Evolutionary conservation across 2,113 vertebrate species (phyloP).

Genomic region (Pungitius pungitius): DNA sequence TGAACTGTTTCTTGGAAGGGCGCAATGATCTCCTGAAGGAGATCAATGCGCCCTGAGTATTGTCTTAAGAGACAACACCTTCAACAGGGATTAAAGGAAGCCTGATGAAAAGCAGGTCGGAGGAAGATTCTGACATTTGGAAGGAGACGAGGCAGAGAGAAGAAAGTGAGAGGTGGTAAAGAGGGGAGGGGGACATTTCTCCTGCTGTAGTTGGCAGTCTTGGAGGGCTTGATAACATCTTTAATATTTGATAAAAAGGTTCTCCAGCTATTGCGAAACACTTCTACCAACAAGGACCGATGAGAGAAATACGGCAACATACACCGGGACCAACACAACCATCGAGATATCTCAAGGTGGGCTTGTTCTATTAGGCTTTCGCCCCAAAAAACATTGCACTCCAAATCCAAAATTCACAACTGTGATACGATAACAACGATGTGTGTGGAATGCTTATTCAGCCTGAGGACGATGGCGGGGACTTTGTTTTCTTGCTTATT

Average conservation of each 20-base stretch:
- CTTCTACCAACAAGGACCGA: conserved; percentile 69
- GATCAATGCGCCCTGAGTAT: background rate
- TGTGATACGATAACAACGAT: conserved; percentile 22
- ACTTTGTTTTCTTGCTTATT: conserved; percentile 29
- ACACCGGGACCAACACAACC: conserved; percentile 53
- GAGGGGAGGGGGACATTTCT: conserved; percentile 32
- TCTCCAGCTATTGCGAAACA: conserved; percentile 69
- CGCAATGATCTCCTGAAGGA: background rate
- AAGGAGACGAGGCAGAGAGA: conserved; percentile 20
- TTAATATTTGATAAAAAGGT: conserved; percentile 84
- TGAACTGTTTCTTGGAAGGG: background rate
- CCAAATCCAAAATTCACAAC: conserved; percentile 45
- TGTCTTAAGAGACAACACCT: background rate
- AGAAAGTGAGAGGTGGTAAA: conserved; percentile 31
- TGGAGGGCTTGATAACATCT: conserved; percentile 76
- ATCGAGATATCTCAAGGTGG: conserved; percentile 75
- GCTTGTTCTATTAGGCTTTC: conserved; percentile 42
- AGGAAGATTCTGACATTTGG: conserved; percentile 37
- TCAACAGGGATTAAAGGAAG: background rate
- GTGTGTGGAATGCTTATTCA: conserved; percentile 23
- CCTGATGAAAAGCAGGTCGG: conserved; percentile 10
- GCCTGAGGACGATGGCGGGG: background rate
- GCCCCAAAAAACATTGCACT: conserved; percentile 41
- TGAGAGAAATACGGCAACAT: conserved; percentile 63
- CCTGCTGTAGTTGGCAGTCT: conserved; percentile 58